Base-by-base conservation (phyloP, 92 coral and sea anemone species). In the Micromussa lordhowensis region DNA sequence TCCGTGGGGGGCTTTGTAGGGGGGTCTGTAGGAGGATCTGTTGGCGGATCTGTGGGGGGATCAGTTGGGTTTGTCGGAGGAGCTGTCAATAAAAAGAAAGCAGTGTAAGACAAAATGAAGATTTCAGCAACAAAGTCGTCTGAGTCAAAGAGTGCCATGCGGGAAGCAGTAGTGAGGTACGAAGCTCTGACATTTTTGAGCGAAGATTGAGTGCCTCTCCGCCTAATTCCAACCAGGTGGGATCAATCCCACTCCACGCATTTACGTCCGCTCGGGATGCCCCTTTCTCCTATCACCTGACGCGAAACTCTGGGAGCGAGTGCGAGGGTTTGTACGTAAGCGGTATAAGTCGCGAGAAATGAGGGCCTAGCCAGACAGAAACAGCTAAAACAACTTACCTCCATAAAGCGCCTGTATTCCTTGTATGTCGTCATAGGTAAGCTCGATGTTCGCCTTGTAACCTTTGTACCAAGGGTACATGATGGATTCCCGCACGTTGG, bases 391-490 rank as follows among this genome's bases (percentile, higher is more conserved):
- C 48, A 40, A 17, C 76, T 71, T 28, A 38, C 94, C 69, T 81
- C 95, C 95, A 85, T 94, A 94, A 53, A 94, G 75, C 4, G 75
- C 83, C 71, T 80, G 94, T 18, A 94, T 92, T 16, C 90, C 97
- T 34, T 32, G 66, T 31, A 86, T 78, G 77, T 94, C 97, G 71
- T 94, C 97, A 28, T 48, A 28, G 32, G 92, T 85, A 26, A 94
- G 90, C 35, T 92, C 68, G n/a, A 94, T 91, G 68, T 92, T 71
- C 31, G 85, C 73, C 73, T 81, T 24, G 34, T 87, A 90, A n/a
- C 97, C 97, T 77, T 88, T 76, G 87, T 92, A 94, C 97, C 97
- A 94, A 34, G 97, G 96, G 57, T 87, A 92, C 97, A 94, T 92
- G 86, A 94, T 88, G 5, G 97, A 91, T 12, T 85, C 95, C 3